phyloP scores from a whole-genome alignment of 2,113 vertebrate species.

The Galbula dea region DNA sequence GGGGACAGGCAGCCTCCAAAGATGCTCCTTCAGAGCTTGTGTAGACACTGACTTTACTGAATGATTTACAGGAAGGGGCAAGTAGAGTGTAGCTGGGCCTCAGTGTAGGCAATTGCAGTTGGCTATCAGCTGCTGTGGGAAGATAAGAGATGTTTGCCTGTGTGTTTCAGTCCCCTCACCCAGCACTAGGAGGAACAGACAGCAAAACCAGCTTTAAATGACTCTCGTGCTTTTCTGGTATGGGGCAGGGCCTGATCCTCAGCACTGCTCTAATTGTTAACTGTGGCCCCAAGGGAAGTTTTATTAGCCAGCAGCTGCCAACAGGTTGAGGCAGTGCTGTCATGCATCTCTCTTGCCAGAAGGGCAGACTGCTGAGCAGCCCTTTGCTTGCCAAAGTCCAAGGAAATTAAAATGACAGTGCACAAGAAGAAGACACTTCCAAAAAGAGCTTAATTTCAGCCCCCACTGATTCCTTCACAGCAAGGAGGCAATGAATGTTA shows the following conservation, averaged over 20 bases:
- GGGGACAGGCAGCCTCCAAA: not conserved
- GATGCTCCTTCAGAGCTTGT: not conserved
- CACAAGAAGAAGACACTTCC: not conserved
- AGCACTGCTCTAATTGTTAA: not conserved
- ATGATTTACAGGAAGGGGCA: not conserved
- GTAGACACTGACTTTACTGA: not conserved
- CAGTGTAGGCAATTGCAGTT: not conserved
- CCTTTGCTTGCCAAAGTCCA: not conserved
- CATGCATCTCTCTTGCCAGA: not conserved
- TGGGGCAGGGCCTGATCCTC: not conserved
- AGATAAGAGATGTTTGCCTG: not conserved
- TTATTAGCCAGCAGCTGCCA: not conserved
- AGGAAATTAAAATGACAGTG: not conserved
- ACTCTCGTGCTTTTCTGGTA: not conserved
- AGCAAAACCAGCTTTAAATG: not conserved
- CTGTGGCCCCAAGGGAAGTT: not conserved
- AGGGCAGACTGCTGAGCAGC: not conserved
- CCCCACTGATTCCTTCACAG: not conserved
- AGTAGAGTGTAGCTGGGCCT: not conserved
- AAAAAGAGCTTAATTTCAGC: not conserved
- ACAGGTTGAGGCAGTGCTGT: rapidly evolving
- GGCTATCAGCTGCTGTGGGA: not conserved
- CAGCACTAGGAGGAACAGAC: not conserved
- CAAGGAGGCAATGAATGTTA: not conserved
- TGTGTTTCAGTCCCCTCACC: not conserved